Conservation (phyloP, 2,888 invertebrate species). For the Pimpla rufipes region DNA sequence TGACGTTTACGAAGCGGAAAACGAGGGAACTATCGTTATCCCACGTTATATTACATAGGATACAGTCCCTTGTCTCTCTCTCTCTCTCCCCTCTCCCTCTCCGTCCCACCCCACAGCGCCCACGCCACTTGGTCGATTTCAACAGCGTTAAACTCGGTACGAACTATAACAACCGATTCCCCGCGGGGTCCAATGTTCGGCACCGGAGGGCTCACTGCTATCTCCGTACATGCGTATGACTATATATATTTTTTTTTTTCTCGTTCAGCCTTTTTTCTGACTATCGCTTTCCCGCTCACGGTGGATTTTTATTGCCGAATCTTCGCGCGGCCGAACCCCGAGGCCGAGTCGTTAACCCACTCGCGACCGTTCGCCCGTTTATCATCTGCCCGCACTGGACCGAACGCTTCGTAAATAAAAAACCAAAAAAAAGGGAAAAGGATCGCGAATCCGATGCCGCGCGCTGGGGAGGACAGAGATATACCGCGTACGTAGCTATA, state of each 20-base stretch:
- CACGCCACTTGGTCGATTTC: slow-evolving; percentile 11
- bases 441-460: slow-evolving; percentile 30
- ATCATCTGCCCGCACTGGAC: slow-evolving; percentile 44
- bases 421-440: slow-evolving; percentile 31
- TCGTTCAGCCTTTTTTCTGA: background rate
- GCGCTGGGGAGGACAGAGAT: slow-evolving; percentile 19
- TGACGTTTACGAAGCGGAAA: slow-evolving; percentile 53
- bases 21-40: slow-evolving; percentile 54
- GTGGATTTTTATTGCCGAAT: slow-evolving; percentile 75
- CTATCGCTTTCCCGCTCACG: slow-evolving; percentile 41
- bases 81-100: background rate
- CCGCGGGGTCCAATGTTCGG: slow-evolving; percentile 29
- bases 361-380: slow-evolving; percentile 63
- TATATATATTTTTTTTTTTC: slow-evolving; percentile 1
- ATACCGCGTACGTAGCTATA: slow-evolving; percentile 23
- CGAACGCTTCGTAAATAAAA: slow-evolving; percentile 38
- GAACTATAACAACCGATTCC: slow-evolving; percentile 49
- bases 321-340: slow-evolving; percentile 70
- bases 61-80: slow-evolving; percentile 2
- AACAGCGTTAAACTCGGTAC: slow-evolving; percentile 46
- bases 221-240: background rate
- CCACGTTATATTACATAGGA: slow-evolving; percentile 26
- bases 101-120: background rate
- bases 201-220: slow-evolving; percentile 30
- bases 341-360: slow-evolving; percentile 75